phyloP scores from a whole-genome alignment of 2,888 invertebrate species.

The Meiosimyza decipiens region DNA sequence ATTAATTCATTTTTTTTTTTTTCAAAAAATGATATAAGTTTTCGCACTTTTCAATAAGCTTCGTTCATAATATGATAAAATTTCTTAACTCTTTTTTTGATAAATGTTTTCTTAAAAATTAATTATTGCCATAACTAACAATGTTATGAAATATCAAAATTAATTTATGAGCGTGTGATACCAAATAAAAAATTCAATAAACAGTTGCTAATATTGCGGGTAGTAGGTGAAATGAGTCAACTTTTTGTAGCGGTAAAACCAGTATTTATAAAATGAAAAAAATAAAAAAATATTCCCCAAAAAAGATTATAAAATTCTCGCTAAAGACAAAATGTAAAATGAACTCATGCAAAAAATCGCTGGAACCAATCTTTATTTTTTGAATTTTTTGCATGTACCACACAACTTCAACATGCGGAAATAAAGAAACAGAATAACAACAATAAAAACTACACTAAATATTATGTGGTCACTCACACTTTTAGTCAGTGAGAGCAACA shows the following conservation, averaged over 20 bases:
- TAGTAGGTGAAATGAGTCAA: constrained; percentile 27
- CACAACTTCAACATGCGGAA: not conserved
- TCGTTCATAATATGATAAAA: too few relatives aligned
- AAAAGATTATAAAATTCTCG: not conserved
- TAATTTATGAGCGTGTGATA: too few relatives aligned
- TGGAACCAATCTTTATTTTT: not conserved
- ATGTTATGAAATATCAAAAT: too few relatives aligned
- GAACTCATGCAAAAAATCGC: not conserved
- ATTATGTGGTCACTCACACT: constrained; percentile 16
- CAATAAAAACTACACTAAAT: not conserved
- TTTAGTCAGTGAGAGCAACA: too few relatives aligned
- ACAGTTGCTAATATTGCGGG: constrained; percentile 22
- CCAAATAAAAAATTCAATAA: not conserved
- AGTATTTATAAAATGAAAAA: constrained; percentile 28
- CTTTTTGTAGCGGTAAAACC: not conserved
- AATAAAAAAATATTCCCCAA: constrained; percentile 2
- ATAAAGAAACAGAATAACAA: not conserved
- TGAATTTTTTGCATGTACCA: not conserved
- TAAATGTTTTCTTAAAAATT: too few relatives aligned
- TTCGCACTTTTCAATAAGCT: too few relatives aligned
- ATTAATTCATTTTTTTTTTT: too few relatives aligned
- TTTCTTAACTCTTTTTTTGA: too few relatives aligned
- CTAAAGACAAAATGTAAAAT: not conserved
- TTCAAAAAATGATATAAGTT: too few relatives aligned
- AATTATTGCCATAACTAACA: too few relatives aligned